Evolutionary conservation across 2,113 vertebrate genomes (phyloP), one percentile per base, ranked within the genome.

Genomic region (Cardinalis cardinalis): DNA sequence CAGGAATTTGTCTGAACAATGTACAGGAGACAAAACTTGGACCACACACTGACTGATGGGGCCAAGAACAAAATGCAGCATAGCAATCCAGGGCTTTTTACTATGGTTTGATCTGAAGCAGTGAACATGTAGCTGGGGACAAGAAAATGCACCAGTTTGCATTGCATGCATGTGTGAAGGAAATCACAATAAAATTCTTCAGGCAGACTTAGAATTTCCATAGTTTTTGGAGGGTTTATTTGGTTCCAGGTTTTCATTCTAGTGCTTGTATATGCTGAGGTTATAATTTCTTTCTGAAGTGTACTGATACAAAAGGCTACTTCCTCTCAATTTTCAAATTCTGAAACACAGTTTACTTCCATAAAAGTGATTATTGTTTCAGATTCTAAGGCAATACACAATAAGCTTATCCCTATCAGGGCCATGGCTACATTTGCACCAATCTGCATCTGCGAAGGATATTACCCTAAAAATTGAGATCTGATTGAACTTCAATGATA

Each of bases 211-310:
- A 24, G 19, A 53, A 75, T 73, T 58, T 61, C 43, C 23, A 20
- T 15, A 32, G 12, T 7, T 78, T 85, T 75, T 36, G 6, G 44
- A 77, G 14, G 13, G 29, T 61, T 64, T 7, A 12, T 51, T 75
- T 64, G 1, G 2, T 87, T 82, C 10, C 28, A 21, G 12, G 23
- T 71, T 82, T 78, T 15, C 17, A 31, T 61, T 83, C 75, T n/a
- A n/a, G 10, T 25, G 3, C 28, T 3, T 10, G 2, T n/a, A 28
- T 12, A 31, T 3, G 3, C 1, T 60, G 53, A 75, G 4, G 14
- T 68, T 79, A 28, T 75, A 9, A 36, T 14, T 72, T 31, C 2
- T 75, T 83, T 79, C 21, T 40, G 31, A 56, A 89, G 4, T 12
- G 1, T 51, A 28, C 6, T 64, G 15, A 18, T 38, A 38, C 18